Base-by-base conservation (phyloP, 2,888 invertebrate genomes). In the Isotomurus palustris region DNA sequence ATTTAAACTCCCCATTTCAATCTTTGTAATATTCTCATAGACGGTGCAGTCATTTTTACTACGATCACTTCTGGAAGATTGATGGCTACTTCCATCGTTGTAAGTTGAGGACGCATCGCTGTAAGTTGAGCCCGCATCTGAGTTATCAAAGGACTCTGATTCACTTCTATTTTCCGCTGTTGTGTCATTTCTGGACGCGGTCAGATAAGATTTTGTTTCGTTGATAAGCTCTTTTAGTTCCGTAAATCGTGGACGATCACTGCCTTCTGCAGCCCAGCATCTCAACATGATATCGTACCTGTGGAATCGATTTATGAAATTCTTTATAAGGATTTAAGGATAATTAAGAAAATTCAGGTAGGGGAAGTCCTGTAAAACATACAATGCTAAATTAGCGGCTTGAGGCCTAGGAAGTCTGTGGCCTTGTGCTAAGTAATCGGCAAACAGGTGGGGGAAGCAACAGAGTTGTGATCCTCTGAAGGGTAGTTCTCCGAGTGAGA, bases 241-340 rank as follows among this genome's bases (percentile, higher is more conserved):
- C 4, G 17, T 24, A 44, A 62, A 62, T 22, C 24, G 17, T n/a
- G 62, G 62, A n/a, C 62, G 52, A 10, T 62, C 45, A 12, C 12
- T 6, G 1, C 48, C 47, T 10, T n/a, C 27, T 38, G 45, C 35
- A 17, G 22, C 32, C 58, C 58, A 62, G 25, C 62, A 62, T 0
- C 17, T 10, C 24, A 21, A 25, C 53, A 62, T 58, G 17, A 47
- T 32, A 1, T 58, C 56, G 48, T 58, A 58, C 10, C 61, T 61
- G 4, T n/a, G 14, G 14, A 8, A 17, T 8, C 17, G 6, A 40
- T 40, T 6, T 12, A 17, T 8, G 19, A 40, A 8, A 40, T 40
- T 40, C 10, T 40, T 8, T 28, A 2, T 19, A 47, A n/a, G n/a
- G n/a, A n/a, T n/a, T n/a, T 10, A 21, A 21, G n/a, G n/a, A n/a